Base-by-base conservation (phyloP, 2,888 invertebrate species). In the Onchidella celtica region DNA sequence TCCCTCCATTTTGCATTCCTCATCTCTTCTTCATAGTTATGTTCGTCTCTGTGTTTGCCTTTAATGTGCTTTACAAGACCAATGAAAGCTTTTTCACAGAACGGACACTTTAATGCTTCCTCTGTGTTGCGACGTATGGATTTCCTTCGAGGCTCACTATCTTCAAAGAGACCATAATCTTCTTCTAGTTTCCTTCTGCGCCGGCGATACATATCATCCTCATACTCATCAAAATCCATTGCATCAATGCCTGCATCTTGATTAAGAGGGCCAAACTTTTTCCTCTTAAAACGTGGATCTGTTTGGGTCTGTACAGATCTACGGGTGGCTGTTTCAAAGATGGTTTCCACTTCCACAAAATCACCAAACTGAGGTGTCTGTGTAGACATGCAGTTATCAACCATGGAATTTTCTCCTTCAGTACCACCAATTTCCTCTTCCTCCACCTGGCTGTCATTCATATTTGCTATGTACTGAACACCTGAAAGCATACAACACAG, bases 1-100 rank as follows among this genome's bases (percentile, higher is more conserved):
- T 91, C 91, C 74, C 91, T 86, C 90, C 90, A 91, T 70, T 90
- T 90, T 38, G 91, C 91, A 87, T 91, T 91, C 66, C 91, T 87
- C 88, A 91, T 90, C 76, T 91, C 91, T 75, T 90, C 91, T 38
- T 91, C 91, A 86, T 87, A 91, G 74, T 89, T 90, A 27, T 89
- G 88, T 81, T 91, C 91, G 83, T 91, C 90, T 38, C 87, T 86
- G 70, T 91, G 91, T 82, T 91, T 91, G 29, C 90, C 89, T 79
- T 91, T 91, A 75, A 91, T 91, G 83, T 91, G 91, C 74, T 91
- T 91, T 24, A 91, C 91, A 65, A 91, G 83, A 32, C 90, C 90
- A 83, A 91, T 90, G 82, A 91, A 91, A 14, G 90, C 90, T 79
- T 89, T 89, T 68, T 91, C 91, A 87, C 91, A 91, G 84, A 91